phyloP scores from a whole-genome alignment of 2,888 invertebrate species.

The Argyresthia goedartella region DNA sequence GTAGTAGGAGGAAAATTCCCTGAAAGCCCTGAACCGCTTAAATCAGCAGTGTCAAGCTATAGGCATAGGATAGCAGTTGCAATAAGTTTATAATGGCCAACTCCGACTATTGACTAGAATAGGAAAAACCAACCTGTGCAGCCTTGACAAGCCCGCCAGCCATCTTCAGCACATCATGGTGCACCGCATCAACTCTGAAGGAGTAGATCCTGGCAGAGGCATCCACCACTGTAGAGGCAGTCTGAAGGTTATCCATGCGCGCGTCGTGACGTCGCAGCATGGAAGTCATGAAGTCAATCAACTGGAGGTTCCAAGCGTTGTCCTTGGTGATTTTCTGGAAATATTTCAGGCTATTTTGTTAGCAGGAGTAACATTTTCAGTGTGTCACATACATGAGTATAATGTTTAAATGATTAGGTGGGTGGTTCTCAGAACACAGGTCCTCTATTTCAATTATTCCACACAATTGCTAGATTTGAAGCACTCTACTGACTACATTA shows the following conservation, averaged over 20 bases:
- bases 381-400: too few species aligned
- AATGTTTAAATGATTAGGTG: too few species aligned
- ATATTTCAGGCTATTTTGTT: neutral
- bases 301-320: constrained; percentile 89
- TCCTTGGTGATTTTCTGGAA: constrained; percentile 87
- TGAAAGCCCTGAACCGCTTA: too few species aligned
- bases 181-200: constrained; percentile 87
- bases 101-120: too few species aligned
- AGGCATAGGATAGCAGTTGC: too few species aligned
- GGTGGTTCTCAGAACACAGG: too few species aligned
- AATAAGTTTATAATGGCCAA: too few species aligned
- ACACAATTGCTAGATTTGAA: neutral
- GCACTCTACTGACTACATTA: too few species aligned
- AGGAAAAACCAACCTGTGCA: constrained; percentile 49
- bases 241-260: constrained; percentile 79
- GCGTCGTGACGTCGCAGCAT: constrained; percentile 80
- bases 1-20: too few species aligned
- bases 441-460: neutral
- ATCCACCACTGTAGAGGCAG: constrained; percentile 88
- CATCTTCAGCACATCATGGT: constrained; percentile 84
- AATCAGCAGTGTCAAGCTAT: too few species aligned
- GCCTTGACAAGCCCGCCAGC: constrained; percentile 75
- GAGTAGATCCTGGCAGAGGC: constrained; percentile 92
- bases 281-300: constrained; percentile 88
- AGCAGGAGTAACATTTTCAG: too few species aligned